Evolutionary conservation across 2,797 vertebrate genomes (phyloP).

Genomic region (Champsocephalus gunnari): DNA sequence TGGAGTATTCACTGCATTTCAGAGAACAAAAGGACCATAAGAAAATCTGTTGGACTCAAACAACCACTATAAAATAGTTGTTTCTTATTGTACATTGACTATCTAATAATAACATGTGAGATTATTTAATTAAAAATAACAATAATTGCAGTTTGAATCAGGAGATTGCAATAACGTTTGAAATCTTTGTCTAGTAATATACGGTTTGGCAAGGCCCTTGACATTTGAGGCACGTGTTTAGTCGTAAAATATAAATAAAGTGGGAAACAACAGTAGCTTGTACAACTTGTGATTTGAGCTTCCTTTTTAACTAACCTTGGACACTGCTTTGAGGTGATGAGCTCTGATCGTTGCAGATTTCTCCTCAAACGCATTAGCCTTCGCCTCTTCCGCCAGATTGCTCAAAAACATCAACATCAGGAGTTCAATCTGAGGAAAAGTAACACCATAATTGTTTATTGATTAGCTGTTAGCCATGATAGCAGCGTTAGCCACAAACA

Average conservation of each 20-base stretch:
- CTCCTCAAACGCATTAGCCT: constrained; percentile 87
- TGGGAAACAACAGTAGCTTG: neutral
- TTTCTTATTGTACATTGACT: neutral
- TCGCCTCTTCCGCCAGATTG: constrained; percentile 90
- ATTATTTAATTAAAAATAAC: no score
- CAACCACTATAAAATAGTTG: neutral
- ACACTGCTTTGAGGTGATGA: constrained; percentile 86
- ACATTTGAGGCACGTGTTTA: neutral
- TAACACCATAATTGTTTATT: neutral
- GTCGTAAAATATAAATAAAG: neutral
- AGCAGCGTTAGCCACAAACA: neutral
- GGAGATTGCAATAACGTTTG: no score
- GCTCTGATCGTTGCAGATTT: constrained; percentile 87
- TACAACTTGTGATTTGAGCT: no score
- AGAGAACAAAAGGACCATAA: neutral
- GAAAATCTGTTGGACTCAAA: neutral
- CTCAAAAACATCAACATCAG: constrained; percentile 88
- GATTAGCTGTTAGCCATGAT: neutral
- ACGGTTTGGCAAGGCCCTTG: neutral
- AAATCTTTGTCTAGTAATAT: neutral
- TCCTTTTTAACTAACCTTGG: constrained; percentile 73
- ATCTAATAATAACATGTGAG: neutral
- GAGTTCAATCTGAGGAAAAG: constrained; percentile 88
- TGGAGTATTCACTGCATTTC: neutral
- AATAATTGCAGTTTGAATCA: neutral